Conservation (phyloP, 2,797 vertebrate genomes). For the Brachyrhaphis roseni region DNA sequence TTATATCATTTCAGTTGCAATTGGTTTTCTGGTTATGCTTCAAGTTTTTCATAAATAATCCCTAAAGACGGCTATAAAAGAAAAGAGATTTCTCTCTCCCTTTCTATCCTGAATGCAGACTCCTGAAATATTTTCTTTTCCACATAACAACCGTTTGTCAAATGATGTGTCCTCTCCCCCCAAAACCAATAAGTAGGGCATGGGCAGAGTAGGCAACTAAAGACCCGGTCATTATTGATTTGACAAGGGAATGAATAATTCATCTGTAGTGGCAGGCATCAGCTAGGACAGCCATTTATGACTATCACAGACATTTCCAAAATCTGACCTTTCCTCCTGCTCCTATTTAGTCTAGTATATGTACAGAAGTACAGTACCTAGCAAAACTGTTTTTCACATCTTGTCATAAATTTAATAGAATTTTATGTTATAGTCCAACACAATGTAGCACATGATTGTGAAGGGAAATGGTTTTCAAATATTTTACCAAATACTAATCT, state of each 20-base stretch:
- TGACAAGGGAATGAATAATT: constrained; percentile 83
- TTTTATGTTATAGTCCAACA: not conserved
- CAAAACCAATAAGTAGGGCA: constrained; percentile 75
- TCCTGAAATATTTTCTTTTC: constrained; percentile 50
- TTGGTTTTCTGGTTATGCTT: constrained; percentile 38
- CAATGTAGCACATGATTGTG: not conserved
- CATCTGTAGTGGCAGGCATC: constrained; percentile 75
- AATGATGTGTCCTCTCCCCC: constrained; percentile 58
- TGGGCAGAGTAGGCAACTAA: constrained; percentile 73
- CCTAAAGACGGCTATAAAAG: constrained; percentile 32
- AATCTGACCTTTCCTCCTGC: constrained; percentile 48
- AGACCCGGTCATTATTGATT: constrained; percentile 78
- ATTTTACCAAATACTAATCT: not conserved
- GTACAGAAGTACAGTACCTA: not conserved
- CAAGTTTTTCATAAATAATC: constrained; percentile 66
- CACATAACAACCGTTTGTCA: constrained; percentile 51
- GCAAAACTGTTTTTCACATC: not conserved
- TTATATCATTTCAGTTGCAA: constrained; percentile 46
- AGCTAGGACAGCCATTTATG: constrained; percentile 67
- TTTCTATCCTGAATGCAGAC: constrained; percentile 43
- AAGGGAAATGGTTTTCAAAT: not conserved
- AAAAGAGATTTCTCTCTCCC: constrained; percentile 18
- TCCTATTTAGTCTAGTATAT: constrained; percentile 35
- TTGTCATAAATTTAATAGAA: not conserved
- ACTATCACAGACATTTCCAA: constrained; percentile 42